A percentile compares a stretch with the other conserved stretches of the same genome.
phyloP scores from a whole-genome alignment of 2,113 vertebrate genomes.

The Aspiorhynchus laticeps region DNA sequence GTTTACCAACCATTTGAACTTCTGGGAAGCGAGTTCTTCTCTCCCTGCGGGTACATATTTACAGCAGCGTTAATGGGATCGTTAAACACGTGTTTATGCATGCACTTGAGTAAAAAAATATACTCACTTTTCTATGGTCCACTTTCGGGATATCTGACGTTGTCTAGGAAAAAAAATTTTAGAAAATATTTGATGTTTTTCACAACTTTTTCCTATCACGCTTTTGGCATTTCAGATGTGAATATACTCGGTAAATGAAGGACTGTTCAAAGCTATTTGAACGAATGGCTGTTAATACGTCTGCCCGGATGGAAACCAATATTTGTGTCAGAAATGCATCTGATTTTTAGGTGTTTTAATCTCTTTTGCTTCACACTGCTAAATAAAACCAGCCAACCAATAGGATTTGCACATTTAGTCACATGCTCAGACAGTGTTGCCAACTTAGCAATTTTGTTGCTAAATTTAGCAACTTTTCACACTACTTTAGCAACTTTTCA shows the following conservation, averaged over 20 bases:
- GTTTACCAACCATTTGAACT: background rate
- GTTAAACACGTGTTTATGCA: background rate
- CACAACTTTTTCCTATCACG: background rate
- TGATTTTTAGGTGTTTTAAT: no score
- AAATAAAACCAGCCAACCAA: background rate
- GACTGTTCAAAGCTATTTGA: background rate
- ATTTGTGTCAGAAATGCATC: no score
- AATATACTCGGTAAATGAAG: background rate
- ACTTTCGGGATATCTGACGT: background rate
- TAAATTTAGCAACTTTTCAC: no score
- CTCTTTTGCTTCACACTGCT: no score
- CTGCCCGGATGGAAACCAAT: background rate
- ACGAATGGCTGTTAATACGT: background rate
- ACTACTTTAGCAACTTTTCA: no score
- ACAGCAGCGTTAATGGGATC: background rate
- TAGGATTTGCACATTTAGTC: background rate
- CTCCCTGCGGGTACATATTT: background rate
- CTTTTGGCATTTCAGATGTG: background rate
- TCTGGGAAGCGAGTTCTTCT: background rate
- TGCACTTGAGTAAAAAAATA: background rate
- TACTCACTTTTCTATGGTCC: background rate
- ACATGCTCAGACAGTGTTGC: no score
- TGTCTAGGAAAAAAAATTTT: background rate
- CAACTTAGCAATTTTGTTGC: no score
- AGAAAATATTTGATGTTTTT: background rate